phyloP scores from a whole-genome alignment of 1,140 invertebrate species.

The Diploscapter pachys region DNA sequence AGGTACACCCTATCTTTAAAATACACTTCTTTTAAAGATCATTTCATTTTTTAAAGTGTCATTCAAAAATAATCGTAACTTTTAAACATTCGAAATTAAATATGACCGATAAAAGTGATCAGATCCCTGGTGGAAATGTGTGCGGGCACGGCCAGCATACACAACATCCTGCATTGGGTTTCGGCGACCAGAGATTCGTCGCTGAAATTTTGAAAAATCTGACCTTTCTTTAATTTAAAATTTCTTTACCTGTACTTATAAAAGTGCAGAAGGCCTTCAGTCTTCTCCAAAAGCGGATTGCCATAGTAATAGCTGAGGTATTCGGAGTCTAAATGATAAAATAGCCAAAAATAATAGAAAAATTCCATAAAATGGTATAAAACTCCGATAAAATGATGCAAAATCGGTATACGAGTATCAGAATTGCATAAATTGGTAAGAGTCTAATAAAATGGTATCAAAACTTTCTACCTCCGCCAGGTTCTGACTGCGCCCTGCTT shows the following conservation, averaged over 20 bases:
- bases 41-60: background rate
- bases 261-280: slow-evolving; percentile 89
- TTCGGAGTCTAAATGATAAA: slow-evolving; percentile 33
- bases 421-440: too few species aligned
- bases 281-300: slow-evolving; percentile 92
- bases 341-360: too few species aligned
- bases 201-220: slow-evolving; percentile 22
- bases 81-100: background rate
- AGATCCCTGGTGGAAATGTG: slow-evolving; percentile 70
- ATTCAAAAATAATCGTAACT: background rate
- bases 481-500: slow-evolving; percentile 11
- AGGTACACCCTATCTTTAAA: too few species aligned
- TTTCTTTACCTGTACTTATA: slow-evolving; percentile 78
- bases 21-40: background rate
- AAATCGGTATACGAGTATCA: too few species aligned
- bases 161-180: slow-evolving; percentile 75
- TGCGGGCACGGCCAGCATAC: slow-evolving; percentile 85
- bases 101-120: slow-evolving; percentile 20
- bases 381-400: too few species aligned
- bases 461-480: slow-evolving; percentile 1
- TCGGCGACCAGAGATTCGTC: slow-evolving; percentile 19
- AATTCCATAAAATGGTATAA: too few species aligned
- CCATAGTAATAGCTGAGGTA: slow-evolving; percentile 77
- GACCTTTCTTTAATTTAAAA: too few species aligned
- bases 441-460: too few species aligned